A percentile compares a stretch with the other conserved stretches of the same genome.
phyloP scores from a whole-genome alignment of 2,888 invertebrate genomes.

The Ophion ventricosus region DNA sequence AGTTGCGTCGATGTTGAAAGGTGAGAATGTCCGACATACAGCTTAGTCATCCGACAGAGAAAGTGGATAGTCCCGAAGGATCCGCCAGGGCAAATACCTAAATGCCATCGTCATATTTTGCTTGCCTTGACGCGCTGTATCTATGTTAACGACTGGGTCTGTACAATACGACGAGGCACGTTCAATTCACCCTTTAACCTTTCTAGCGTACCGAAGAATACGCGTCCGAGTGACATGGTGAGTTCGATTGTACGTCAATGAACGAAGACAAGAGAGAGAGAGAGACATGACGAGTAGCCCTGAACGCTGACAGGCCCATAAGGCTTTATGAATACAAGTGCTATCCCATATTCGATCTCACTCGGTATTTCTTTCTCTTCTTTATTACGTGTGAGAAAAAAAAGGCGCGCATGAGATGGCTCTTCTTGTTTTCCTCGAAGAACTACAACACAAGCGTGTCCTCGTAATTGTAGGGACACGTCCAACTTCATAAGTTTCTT shows the following conservation, averaged over 20 bases:
- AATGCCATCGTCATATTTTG: conserved; percentile 70
- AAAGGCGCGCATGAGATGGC: conserved; percentile 4
- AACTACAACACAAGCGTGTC: conserved; percentile 41
- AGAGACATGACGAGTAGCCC: conserved; percentile 72
- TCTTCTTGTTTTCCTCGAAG: conserved; percentile 33
- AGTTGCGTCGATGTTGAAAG: conserved; percentile 3
- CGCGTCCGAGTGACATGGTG: conserved; percentile 27
- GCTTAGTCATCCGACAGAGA: conserved; percentile 20
- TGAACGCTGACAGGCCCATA: conserved; percentile 70
- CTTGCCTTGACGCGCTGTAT: conserved; percentile 14
- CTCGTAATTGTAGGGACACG: conserved; percentile 35
- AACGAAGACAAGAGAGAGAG: conserved; percentile 55
- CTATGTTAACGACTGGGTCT: conserved; percentile 31
- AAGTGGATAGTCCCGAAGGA: not conserved
- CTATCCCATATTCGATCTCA: conserved; percentile 10
- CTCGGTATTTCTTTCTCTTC: not conserved
- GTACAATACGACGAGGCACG: conserved; percentile 51
- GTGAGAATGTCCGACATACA: conserved; percentile 1
- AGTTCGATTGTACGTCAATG: conserved; percentile 64
- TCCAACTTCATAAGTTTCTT: conserved; percentile 10
- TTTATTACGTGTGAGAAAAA: conserved; percentile 39
- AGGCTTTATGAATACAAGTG: conserved; percentile 65
- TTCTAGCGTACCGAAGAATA: conserved; percentile 53
- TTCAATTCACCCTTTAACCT: conserved; percentile 69
- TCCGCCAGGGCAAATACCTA: conserved; percentile 47